Conservation (phyloP, 2,888 invertebrate species). For the Synergus gifuensis region DNA sequence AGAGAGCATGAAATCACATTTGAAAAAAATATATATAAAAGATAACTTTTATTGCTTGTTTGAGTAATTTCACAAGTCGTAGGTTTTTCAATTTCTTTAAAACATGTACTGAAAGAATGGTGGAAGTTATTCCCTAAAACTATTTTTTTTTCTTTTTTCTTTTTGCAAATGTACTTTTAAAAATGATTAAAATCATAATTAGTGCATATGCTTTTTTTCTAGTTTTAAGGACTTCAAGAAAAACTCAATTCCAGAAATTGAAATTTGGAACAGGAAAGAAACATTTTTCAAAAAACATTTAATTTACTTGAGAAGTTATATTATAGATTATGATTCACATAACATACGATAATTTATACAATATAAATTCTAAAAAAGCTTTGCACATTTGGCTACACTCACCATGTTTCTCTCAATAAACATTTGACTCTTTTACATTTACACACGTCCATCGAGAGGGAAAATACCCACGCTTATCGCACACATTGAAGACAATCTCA, state of each 20-base stretch:
- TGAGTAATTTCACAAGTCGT: not conserved
- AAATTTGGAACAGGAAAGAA: conserved; percentile 5
- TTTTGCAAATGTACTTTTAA: not conserved
- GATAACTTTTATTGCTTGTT: not conserved
- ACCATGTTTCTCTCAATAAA: conserved; percentile 56
- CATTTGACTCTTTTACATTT: conserved; percentile 52
- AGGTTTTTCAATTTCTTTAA: not conserved
- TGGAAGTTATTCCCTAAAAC: not conserved
- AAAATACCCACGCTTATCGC: conserved; percentile 35
- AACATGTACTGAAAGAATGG: not conserved
- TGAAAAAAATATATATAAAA: not conserved
- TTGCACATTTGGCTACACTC: conserved; percentile 66
- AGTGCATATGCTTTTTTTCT: not conserved
- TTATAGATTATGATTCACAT: conserved; percentile 57
- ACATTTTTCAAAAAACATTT: not conserved
- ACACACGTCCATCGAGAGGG: conserved; percentile 50
- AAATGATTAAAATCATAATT: not conserved
- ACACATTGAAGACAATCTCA: conserved; percentile 15
- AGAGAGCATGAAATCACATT: not conserved
- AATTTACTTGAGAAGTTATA: conserved; percentile 26
- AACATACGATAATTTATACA: conserved; percentile 63
- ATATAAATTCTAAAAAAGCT: conserved; percentile 64
- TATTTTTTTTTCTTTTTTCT: not conserved
- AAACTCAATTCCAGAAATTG: conserved; percentile 11
- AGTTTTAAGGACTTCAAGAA: not conserved